Evolutionary conservation across 2,888 invertebrate genomes (phyloP).

Genomic region (Geophilus truncorum): DNA sequence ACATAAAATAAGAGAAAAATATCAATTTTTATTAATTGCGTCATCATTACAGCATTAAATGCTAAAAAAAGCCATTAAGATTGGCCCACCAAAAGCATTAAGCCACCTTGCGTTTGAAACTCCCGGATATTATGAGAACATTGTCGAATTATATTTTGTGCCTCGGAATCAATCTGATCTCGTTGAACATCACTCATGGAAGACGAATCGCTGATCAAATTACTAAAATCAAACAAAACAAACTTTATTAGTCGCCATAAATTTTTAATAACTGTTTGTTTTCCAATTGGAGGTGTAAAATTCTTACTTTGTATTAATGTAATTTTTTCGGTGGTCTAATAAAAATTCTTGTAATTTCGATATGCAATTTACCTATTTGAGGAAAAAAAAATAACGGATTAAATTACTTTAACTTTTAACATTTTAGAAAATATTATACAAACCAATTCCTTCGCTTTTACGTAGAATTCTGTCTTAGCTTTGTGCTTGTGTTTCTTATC

Average conservation of each 20-base stretch:
- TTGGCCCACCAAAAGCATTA: conserved; percentile 30
- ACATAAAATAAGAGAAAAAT: conserved; percentile 32
- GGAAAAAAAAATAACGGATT: conserved; percentile 26
- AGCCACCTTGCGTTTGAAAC: conserved; percentile 64
- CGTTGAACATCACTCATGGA: conserved; percentile 77
- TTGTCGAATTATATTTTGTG: conserved; percentile 74
- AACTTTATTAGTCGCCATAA: conserved; percentile 20
- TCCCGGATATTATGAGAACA: conserved; percentile 72
- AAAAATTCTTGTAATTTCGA: conserved; percentile 73
- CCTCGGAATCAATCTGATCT: conserved; percentile 78
- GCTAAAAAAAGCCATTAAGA: neutral
- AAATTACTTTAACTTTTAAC: conserved; percentile 23
- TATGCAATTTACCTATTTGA: conserved; percentile 59
- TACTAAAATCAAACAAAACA: conserved; percentile 28
- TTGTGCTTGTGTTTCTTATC: conserved; percentile 42
- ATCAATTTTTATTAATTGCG: conserved; percentile 25
- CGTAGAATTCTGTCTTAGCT: conserved; percentile 55
- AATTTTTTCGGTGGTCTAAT: conserved; percentile 74
- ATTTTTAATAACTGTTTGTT: conserved; percentile 31
- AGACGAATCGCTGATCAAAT: conserved; percentile 46
- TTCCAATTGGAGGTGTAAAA: neutral
- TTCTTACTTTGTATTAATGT: conserved; percentile 60
- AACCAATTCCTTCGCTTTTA: conserved; percentile 65
- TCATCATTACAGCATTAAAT: conserved; percentile 33
- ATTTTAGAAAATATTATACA: conserved; percentile 35